These are phyloP conservation scores for Coleophora flavipennella DNA, from an alignment of 2,888 invertebrate species.

Conservation along the genomic window DNA sequence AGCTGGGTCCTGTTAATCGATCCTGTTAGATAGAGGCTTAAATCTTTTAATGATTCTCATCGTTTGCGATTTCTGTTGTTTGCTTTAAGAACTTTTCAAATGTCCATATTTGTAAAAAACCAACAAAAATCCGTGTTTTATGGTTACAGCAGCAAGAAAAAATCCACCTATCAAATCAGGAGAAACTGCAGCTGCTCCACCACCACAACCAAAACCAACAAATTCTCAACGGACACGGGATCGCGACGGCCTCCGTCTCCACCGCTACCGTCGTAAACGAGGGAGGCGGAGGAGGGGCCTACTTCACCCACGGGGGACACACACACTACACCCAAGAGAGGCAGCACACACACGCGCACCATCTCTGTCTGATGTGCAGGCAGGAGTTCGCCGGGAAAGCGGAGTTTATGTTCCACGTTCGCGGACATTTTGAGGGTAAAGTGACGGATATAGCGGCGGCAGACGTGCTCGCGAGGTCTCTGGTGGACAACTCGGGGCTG, in stretches of 20 bases:
- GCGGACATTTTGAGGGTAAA: conserved; percentile 76
- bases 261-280: conserved; percentile 62
- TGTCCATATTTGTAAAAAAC: not conserved
- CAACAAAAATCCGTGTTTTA: too few species aligned
- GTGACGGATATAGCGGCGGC: conserved; percentile 67
- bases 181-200: conserved; percentile 59
- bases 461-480: conserved; percentile 62
- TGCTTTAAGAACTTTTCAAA: too few species aligned
- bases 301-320: conserved; percentile 58
- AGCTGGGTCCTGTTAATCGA: too few species aligned
- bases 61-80: too few species aligned
- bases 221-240: conserved; percentile 58
- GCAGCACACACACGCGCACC: conserved; percentile 64
- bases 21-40: too few species aligned
- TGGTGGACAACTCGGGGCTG: conserved; percentile 69
- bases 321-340: conserved; percentile 61
- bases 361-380: conserved; percentile 76
- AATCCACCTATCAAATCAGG: conserved; percentile 62
- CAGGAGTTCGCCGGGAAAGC: conserved; percentile 78
- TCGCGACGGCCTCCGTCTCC: conserved; percentile 57
- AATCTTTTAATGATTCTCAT: too few species aligned
- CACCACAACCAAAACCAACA: conserved; percentile 67
- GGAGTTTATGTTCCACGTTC: conserved; percentile 79
- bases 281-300: conserved; percentile 40
- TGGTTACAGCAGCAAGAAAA: conserved; percentile 59